Percentiles rank a stretch among this genome's conserved stretches.
These are phyloP conservation scores for Ephialtes manifestator DNA, from an alignment of 2,888 invertebrate genomes.

Conservation along the genomic window DNA sequence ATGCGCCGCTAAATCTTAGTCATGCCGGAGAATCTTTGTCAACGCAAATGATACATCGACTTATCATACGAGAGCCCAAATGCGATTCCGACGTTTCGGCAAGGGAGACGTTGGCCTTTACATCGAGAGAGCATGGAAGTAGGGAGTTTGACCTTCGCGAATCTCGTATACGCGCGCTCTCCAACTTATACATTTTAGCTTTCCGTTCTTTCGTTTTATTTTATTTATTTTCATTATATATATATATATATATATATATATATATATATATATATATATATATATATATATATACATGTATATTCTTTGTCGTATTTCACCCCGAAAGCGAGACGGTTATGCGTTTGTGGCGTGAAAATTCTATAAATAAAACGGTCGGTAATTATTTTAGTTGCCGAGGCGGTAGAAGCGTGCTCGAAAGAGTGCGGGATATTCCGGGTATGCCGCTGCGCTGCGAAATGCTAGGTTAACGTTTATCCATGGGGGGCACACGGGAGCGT, in stretches of 20 bases:
- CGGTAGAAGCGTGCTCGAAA: conserved; percentile 47
- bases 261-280: neutral
- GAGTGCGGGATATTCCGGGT: conserved; percentile 41
- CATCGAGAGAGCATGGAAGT: conserved; percentile 44
- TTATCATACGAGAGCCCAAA: neutral
- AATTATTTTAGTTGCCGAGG: conserved; percentile 80
- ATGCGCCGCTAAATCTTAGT: neutral
- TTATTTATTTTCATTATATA: conserved; percentile 67
- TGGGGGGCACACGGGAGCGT: conserved; percentile 77
- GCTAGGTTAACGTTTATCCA: conserved; percentile 81
- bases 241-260: neutral
- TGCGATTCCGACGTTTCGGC: conserved; percentile 18
- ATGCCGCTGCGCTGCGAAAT: conserved; percentile 63
- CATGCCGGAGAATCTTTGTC: conserved; percentile 15
- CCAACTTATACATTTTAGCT: conserved; percentile 23
- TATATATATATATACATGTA: neutral
- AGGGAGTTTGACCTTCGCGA: conserved; percentile 64
- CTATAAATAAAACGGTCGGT: conserved; percentile 82
- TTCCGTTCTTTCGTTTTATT: conserved; percentile 70
- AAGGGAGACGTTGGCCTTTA: conserved; percentile 25
- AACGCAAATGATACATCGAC: conserved; percentile 10
- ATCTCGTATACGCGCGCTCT: conserved; percentile 23
- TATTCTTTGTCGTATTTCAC: neutral
- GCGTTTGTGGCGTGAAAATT: conserved; percentile 66
- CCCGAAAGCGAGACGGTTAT: conserved; percentile 31